These are phyloP conservation scores for Ophion slaviceki DNA, from an alignment of 2,888 invertebrate species.

Conservation along the genomic window DNA sequence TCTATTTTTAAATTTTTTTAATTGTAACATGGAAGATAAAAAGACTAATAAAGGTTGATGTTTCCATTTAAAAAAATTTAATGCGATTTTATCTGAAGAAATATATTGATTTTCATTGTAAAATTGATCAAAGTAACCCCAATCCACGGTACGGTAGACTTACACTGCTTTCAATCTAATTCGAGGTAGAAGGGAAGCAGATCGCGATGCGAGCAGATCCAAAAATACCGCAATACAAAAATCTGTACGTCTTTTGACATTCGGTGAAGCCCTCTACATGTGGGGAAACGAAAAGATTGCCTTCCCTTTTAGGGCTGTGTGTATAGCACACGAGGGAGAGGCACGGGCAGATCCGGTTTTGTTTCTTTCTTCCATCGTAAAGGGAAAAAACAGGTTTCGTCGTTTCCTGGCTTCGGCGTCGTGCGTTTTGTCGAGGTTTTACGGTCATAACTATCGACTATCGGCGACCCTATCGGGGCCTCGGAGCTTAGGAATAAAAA, in stretches of 20 bases:
- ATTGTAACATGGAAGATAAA: too few species aligned
- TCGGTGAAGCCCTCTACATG: slow-evolving; percentile 3
- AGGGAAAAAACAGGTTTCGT: slow-evolving; percentile 46
- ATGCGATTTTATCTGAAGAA: too few species aligned
- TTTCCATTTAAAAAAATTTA: too few species aligned
- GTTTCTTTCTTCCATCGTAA: slow-evolving; percentile 38
- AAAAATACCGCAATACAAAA: slow-evolving; percentile 24
- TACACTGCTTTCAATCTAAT: slow-evolving; percentile 9
- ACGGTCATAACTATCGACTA: slow-evolving; percentile 62
- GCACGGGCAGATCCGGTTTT: slow-evolving; percentile 31
- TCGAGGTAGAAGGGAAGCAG: neutral
- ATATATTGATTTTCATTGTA: too few species aligned
- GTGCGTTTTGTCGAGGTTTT: slow-evolving; percentile 56
- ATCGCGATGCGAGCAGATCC: neutral
- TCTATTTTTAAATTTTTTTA: too few species aligned
- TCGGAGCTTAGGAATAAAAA: slow-evolving; percentile 16
- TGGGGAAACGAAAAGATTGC: slow-evolving; percentile 36
- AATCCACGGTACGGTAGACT: neutral
- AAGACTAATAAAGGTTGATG: too few species aligned
- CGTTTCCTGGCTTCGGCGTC: slow-evolving; percentile 35
- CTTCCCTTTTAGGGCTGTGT: slow-evolving; percentile 12
- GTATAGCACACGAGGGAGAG: slow-evolving; percentile 10
- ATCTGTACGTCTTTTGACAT: slow-evolving; percentile 34
- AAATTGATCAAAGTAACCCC: too few species aligned
- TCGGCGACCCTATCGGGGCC: slow-evolving; percentile 43